These are phyloP conservation scores for Tricholauxania praeusta DNA, from an alignment of 2,888 invertebrate species.

Conservation along the genomic window DNA sequence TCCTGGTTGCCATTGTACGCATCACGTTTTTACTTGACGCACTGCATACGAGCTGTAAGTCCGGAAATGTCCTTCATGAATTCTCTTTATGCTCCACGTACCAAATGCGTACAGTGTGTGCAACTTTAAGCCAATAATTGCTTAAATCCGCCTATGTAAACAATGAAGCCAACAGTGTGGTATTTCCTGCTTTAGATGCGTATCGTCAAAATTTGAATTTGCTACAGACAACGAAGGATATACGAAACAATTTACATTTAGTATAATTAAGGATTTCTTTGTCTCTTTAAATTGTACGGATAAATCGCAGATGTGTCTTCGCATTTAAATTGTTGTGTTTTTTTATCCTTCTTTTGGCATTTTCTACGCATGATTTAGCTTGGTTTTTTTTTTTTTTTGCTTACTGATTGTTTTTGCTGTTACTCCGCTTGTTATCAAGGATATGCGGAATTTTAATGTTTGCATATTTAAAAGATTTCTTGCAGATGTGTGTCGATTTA, in stretches of 20 bases:
- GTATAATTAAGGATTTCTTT: slow-evolving; percentile 28
- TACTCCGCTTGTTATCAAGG: background rate
- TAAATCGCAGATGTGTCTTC: background rate
- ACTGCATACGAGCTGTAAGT: slow-evolving; percentile 20
- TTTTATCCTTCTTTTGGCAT: background rate
- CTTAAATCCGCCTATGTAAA: slow-evolving; percentile 18
- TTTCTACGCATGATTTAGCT: slow-evolving; percentile 9
- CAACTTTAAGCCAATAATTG: slow-evolving; percentile 31
- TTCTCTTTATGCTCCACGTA: background rate
- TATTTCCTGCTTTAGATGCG: slow-evolving; percentile 33
- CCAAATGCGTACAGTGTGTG: background rate
- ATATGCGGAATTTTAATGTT: slow-evolving; percentile 24
- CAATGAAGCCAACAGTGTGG: background rate
- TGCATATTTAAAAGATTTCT: slow-evolving; percentile 22
- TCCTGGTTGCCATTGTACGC: background rate
- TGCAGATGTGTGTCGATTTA: background rate
- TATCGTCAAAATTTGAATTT: slow-evolving; percentile 8
- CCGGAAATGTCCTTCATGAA: slow-evolving; percentile 35
- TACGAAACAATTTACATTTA: slow-evolving; percentile 33
- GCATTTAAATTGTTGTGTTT: background rate
- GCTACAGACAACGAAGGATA: slow-evolving; percentile 9
- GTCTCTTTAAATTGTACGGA: background rate
- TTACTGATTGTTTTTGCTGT: background rate
- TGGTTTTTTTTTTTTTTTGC: background rate
- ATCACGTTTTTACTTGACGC: slow-evolving; percentile 31